These are phyloP conservation scores for Tipula vernalis DNA, from an alignment of 2,888 invertebrate genomes.

Conservation along the genomic window DNA sequence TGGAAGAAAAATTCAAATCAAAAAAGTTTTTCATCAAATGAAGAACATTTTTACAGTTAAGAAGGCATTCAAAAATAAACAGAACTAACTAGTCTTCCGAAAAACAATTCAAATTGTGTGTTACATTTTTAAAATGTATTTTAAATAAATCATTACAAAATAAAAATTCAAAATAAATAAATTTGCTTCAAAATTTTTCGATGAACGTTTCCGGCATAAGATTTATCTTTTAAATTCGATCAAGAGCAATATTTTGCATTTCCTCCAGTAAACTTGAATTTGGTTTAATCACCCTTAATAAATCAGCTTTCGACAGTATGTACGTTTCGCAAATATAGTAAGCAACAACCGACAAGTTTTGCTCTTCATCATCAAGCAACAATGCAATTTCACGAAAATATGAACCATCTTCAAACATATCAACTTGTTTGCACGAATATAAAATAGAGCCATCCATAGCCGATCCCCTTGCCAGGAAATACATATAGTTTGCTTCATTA, in stretches of 20 bases:
- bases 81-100: too few relatives aligned
- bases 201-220: too few relatives aligned
- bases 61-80: too few relatives aligned
- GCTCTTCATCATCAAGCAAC: not conserved
- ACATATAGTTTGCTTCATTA: conserved; percentile 42
- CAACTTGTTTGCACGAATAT: not conserved
- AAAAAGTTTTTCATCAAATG: too few relatives aligned
- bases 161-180: too few relatives aligned
- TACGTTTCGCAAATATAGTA: not conserved
- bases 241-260: not conserved
- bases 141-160: too few relatives aligned
- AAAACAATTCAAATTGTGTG: too few relatives aligned
- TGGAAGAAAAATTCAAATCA: too few relatives aligned
- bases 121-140: too few relatives aligned
- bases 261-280: not conserved
- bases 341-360: not conserved
- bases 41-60: too few relatives aligned
- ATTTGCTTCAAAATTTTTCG: too few relatives aligned
- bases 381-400: conserved; percentile 40
- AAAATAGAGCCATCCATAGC: conserved; percentile 37
- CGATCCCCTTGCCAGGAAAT: conserved; percentile 42
- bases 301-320: not conserved
- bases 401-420: conserved; percentile 34
- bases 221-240: not conserved
- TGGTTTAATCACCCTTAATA: not conserved